These are phyloP conservation scores for Cephus runcator DNA, from an alignment of 2,888 invertebrate genomes.

Conservation along the genomic window DNA sequence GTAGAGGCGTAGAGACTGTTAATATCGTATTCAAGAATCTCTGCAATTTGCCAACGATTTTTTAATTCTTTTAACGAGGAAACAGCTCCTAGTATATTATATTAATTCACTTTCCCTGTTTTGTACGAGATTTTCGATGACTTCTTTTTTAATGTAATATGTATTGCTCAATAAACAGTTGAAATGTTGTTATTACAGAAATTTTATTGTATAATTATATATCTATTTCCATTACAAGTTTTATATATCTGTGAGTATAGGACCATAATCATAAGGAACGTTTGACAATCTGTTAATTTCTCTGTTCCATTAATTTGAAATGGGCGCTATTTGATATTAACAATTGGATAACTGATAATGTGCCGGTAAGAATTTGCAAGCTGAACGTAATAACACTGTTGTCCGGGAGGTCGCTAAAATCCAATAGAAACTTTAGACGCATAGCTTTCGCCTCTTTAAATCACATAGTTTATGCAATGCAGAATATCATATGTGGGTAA, in stretches of 20 bases:
- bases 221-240: slow-evolving; percentile 16
- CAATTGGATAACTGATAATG: background rate
- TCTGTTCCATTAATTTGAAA: background rate
- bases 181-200: slow-evolving; percentile 24
- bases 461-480: background rate
- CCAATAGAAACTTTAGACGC: background rate
- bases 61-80: slow-evolving; percentile 1
- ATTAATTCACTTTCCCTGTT: slow-evolving; percentile 4
- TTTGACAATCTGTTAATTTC: background rate
- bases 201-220: background rate
- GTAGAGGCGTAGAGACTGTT: slow-evolving; percentile 23
- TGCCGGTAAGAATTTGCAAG: background rate
- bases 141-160: slow-evolving; percentile 25
- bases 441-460: background rate
- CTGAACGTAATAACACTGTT: background rate
- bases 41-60: slow-evolving; percentile 17
- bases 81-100: slow-evolving; percentile 1
- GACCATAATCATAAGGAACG: background rate
- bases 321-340: background rate
- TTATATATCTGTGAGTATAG: slow-evolving; percentile 15
- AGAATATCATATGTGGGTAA: too few species aligned
- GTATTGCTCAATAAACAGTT: slow-evolving; percentile 32
- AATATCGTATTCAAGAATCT: slow-evolving; percentile 8
- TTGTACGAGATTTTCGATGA: slow-evolving; percentile 25
- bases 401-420: background rate